Percentiles rank a stretch among this genome's conserved stretches.
These are phyloP conservation scores for Torymus tubicola DNA, from an alignment of 2,888 invertebrate genomes.

Conservation along the genomic window DNA sequence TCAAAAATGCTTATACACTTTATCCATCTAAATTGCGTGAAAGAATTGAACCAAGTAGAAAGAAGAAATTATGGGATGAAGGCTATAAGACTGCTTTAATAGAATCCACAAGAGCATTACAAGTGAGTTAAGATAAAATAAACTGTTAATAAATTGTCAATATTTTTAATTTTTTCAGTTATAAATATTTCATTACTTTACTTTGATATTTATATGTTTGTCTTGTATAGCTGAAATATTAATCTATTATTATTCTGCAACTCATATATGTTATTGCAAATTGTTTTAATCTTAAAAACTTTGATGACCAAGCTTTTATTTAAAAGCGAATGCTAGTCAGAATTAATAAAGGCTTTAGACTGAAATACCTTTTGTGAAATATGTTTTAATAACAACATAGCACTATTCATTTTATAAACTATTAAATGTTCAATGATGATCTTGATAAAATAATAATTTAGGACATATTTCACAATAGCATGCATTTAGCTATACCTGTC, in stretches of 20 bases:
- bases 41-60: constrained; percentile 85
- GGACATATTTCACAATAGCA: constrained; percentile 70
- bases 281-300: not conserved
- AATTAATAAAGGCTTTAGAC: not conserved
- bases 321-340: too few relatives aligned
- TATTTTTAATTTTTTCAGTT: constrained; percentile 6
- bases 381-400: constrained; percentile 24
- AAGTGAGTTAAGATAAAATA: constrained; percentile 69
- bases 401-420: constrained; percentile 23
- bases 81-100: constrained; percentile 88
- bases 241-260: too few relatives aligned
- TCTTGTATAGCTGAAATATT: too few relatives aligned
- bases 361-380: constrained; percentile 28
- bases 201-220: too few relatives aligned
- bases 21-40: constrained; percentile 91
- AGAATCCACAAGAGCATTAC: constrained; percentile 85
- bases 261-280: too few relatives aligned
- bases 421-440: constrained; percentile 29
- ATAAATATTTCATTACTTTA: too few relatives aligned
- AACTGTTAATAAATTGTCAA: not conserved
- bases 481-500: constrained; percentile 64
- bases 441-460: constrained; percentile 63
- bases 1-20: constrained; percentile 90
- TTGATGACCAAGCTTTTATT: not conserved
- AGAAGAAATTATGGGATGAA: constrained; percentile 91